Conservation (phyloP, 2,113 vertebrate genomes). For the Paratilapia polleni region DNA sequence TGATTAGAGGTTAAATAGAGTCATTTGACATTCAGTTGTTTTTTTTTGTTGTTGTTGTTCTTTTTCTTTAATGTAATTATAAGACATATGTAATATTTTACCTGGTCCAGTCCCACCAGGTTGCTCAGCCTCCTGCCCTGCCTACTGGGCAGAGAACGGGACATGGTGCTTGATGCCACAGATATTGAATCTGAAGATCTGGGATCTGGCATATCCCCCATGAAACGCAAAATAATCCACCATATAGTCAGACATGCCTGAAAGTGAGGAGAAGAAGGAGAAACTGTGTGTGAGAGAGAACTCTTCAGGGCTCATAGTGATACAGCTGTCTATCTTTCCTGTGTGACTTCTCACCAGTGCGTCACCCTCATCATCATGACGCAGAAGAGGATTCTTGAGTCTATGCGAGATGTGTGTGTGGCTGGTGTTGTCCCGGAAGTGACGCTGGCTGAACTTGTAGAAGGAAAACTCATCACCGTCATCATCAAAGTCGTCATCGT, state of each 20-base stretch:
- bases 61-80: background rate
- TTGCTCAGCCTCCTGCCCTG: conserved; percentile 74
- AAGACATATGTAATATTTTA: conserved; percentile 19
- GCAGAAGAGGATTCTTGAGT: conserved; percentile 86
- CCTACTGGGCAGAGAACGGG: conserved; percentile 13
- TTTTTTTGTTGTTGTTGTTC: background rate
- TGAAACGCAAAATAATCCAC: conserved; percentile 91
- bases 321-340: background rate
- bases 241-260: conserved; percentile 89
- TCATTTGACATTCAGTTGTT: too few relatives aligned
- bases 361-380: conserved; percentile 88
- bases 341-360: conserved; percentile 77
- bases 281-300: background rate
- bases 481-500: conserved; percentile 81
- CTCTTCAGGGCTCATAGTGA: background rate
- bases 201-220: conserved; percentile 92
- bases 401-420: conserved; percentile 81
- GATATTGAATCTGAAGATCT: conserved; percentile 46
- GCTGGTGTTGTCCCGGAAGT: conserved; percentile 86
- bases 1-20: background rate
- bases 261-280: background rate
- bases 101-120: conserved; percentile 81
- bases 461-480: conserved; percentile 84
- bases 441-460: conserved; percentile 84
- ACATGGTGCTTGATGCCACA: conserved; percentile 26